Conservation (phyloP, 30 jellyfish, hydroid and myxozoan species). For the Hydra vulgaris region DNA sequence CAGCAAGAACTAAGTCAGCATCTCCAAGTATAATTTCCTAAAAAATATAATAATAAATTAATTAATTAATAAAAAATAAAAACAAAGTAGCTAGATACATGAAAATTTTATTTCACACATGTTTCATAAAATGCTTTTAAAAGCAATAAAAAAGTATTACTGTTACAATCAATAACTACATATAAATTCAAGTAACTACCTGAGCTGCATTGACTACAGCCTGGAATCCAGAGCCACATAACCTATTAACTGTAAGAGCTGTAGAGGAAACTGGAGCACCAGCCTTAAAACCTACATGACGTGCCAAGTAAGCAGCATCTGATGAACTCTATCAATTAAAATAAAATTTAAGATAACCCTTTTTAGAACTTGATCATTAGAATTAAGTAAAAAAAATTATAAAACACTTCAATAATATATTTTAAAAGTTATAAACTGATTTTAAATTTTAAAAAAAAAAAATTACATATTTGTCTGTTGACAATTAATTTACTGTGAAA, state of each 20-base stretch:
- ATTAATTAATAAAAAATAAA: no score
- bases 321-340: conserved; percentile 54
- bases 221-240: conserved; percentile 91
- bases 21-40: conserved; percentile 85
- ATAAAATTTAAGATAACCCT: not conserved
- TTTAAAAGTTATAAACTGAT: no score
- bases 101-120: no score
- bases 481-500: no score
- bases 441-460: no score
- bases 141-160: not conserved
- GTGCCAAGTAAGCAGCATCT: conserved; percentile 84
- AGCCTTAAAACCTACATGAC: conserved; percentile 70
- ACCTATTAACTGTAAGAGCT: conserved; percentile 73
- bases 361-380: not conserved
- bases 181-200: conserved; percentile 22
- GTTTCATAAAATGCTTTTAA: no score
- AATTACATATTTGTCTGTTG: no score
- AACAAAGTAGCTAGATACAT: no score
- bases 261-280: conserved; percentile 49
- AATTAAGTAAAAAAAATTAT: no score
- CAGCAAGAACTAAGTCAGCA: conserved; percentile 82
- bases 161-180: not conserved
- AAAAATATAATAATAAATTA: not conserved
- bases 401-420: no score
- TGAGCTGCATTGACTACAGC: conserved; percentile 81